Evolutionary conservation across 2,888 invertebrate genomes (phyloP).

Genomic region (Incurvaria masculella): DNA sequence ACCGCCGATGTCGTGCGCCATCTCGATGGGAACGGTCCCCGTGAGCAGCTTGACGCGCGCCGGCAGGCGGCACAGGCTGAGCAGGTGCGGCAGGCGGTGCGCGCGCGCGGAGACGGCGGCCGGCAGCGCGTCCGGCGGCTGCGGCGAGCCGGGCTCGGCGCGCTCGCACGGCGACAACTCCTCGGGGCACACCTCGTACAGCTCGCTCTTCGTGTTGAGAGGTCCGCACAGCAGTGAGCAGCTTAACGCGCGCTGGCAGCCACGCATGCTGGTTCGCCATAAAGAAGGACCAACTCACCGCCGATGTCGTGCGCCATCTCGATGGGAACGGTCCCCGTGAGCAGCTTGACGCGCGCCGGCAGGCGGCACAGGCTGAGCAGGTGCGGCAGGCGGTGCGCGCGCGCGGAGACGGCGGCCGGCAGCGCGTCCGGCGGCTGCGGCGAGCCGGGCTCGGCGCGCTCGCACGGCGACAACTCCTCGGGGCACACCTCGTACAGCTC

Average conservation of each 20-base stretch:
- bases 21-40: slow-evolving; percentile 56
- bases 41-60: slow-evolving; percentile 58
- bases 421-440: slow-evolving; percentile 45
- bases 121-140: slow-evolving; percentile 41
- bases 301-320: slow-evolving; percentile 62
- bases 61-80: slow-evolving; percentile 58
- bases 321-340: slow-evolving; percentile 57
- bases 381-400: slow-evolving; percentile 53
- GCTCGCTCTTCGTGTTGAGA: slow-evolving; percentile 70
- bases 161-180: slow-evolving; percentile 53
- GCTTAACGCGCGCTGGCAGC: neutral
- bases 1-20: slow-evolving; percentile 64
- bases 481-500: slow-evolving; percentile 67
- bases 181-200: slow-evolving; percentile 62
- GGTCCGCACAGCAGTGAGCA: slow-evolving; percentile 59
- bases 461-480: slow-evolving; percentile 50
- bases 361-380: slow-evolving; percentile 56
- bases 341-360: slow-evolving; percentile 58
- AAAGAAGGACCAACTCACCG: slow-evolving; percentile 38
- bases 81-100: slow-evolving; percentile 50
- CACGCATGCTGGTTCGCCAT: neutral
- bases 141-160: slow-evolving; percentile 47
- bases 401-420: slow-evolving; percentile 46
- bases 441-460: slow-evolving; percentile 49
- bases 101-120: slow-evolving; percentile 54